Evolutionary conservation across 2,888 invertebrate species (phyloP).

Genomic region (Exephanes ischioxanthus): DNA sequence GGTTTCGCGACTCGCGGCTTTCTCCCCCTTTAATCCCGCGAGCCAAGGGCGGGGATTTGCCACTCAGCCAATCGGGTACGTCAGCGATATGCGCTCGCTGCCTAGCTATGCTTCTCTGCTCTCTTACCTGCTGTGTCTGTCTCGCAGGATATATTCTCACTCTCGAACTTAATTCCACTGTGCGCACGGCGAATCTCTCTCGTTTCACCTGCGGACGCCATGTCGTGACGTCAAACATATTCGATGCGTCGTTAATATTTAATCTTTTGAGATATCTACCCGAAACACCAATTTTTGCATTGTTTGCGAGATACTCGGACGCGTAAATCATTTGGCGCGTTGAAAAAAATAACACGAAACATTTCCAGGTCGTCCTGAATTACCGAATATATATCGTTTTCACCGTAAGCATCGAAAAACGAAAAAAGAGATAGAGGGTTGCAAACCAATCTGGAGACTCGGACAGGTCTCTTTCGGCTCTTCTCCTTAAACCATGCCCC

Average conservation of each 20-base stretch:
- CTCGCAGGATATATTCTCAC: conserved; percentile 32
- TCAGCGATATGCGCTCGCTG: conserved; percentile 66
- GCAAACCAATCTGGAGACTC: conserved; percentile 48
- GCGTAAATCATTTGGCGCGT: no score
- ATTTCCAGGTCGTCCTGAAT: background rate
- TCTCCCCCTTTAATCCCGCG: conserved; percentile 68
- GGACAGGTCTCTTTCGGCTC: conserved; percentile 35
- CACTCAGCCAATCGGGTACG: conserved; percentile 79
- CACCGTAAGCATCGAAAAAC: conserved; percentile 22
- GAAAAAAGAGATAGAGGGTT: conserved; percentile 43
- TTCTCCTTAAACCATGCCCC: conserved; percentile 44
- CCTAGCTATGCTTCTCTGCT: conserved; percentile 33
- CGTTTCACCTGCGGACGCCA: conserved; percentile 64
- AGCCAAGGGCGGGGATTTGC: conserved; percentile 80
- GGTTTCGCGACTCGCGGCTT: conserved; percentile 63
- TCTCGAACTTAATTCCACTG: conserved; percentile 1
- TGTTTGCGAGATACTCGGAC: no score
- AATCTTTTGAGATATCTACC: background rate
- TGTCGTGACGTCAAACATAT: conserved; percentile 62
- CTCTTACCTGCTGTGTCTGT: conserved; percentile 54
- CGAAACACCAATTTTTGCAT: background rate
- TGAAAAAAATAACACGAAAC: no score
- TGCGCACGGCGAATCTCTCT: conserved; percentile 15
- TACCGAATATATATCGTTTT: conserved; percentile 25
- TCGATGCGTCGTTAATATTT: background rate